Evolutionary conservation across 2,888 invertebrate genomes (phyloP).

Genomic region (Leptodirus hochenwartii): DNA sequence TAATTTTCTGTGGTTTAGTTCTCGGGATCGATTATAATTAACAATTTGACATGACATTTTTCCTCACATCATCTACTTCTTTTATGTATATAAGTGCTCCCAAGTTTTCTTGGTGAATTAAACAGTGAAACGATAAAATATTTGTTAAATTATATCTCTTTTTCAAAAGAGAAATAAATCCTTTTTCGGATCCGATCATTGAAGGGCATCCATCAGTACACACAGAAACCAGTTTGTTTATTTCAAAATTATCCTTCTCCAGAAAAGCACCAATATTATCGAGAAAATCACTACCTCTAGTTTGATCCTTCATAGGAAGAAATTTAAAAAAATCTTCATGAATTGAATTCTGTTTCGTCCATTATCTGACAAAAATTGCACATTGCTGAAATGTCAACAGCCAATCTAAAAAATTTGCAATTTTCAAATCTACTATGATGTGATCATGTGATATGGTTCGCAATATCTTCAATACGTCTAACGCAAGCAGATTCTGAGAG

Average conservation of each 20-base stretch:
- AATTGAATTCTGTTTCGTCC: background rate
- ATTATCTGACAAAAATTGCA: background rate
- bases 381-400: background rate
- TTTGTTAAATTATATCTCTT: slow-evolving; percentile 4
- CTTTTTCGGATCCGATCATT: slow-evolving; percentile 4
- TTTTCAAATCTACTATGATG: slow-evolving; percentile 2
- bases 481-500: background rate
- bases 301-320: slow-evolving; percentile 4
- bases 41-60: background rate
- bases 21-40: slow-evolving; percentile 3
- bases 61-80: too few species aligned
- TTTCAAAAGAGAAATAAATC: slow-evolving; percentile 4
- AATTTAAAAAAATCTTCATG: slow-evolving; percentile 5
- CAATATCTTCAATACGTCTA: slow-evolving; percentile 1
- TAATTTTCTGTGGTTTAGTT: slow-evolving; percentile 6
- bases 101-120: slow-evolving; percentile 4
- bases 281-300: slow-evolving; percentile 1
- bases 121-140: slow-evolving; percentile 3
- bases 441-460: background rate
- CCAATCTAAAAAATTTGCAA: background rate
- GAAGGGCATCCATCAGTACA: slow-evolving; percentile 1
- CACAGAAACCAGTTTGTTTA: background rate
- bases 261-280: slow-evolving; percentile 2
- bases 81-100: background rate
- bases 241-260: slow-evolving; percentile 1